Percentiles rank a stretch among this genome's conserved stretches.
Conservation (phyloP, 1,140 invertebrate species). For the Sitobion miscanthi region DNA sequence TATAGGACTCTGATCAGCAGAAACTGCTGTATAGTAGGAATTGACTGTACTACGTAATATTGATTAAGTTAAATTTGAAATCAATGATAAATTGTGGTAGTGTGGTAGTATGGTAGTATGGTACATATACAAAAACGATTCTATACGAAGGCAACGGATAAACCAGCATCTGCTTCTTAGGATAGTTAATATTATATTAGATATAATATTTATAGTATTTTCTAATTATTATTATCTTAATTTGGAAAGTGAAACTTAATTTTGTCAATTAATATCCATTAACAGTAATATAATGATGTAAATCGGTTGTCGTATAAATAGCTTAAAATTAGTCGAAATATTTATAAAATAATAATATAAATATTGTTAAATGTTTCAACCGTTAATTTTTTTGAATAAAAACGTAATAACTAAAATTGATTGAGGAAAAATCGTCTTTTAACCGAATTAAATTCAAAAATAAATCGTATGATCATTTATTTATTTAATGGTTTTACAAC, state of each 20-base stretch:
- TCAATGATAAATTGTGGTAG: not conserved
- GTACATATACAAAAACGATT: not conserved
- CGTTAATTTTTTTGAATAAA: not conserved
- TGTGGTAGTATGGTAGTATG: too few species aligned
- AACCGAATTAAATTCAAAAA: not conserved
- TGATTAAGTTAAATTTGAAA: not conserved
- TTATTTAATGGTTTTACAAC: not conserved
- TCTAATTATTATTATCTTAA: not conserved
- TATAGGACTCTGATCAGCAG: too few species aligned
- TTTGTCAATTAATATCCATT: not conserved
- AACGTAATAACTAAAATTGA: not conserved
- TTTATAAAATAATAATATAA: not conserved
- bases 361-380: not conserved
- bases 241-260: not conserved
- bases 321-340: not conserved
- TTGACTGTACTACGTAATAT: not conserved
- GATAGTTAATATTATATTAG: not conserved
- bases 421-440: not conserved
- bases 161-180: not conserved
- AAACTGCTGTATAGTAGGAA: not conserved
- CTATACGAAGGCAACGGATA: not conserved
- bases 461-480: not conserved
- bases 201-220: too few species aligned
- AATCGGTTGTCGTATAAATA: not conserved
- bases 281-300: not conserved